These are phyloP conservation scores for Bungarus multicinctus DNA, from an alignment of 2,113 vertebrate species.

Conservation along the genomic window DNA sequence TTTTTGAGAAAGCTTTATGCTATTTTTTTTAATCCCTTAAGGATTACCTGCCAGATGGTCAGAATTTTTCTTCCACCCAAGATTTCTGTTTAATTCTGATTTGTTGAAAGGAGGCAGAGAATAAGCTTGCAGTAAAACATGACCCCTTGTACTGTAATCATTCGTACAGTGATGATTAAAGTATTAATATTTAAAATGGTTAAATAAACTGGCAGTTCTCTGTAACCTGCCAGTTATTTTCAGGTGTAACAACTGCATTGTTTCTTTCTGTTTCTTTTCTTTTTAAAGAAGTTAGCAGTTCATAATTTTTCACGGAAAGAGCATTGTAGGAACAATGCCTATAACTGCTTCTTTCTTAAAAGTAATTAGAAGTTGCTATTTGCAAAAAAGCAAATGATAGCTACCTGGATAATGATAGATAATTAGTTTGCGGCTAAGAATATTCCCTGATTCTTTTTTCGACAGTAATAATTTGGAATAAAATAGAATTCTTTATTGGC, in stretches of 20 bases:
- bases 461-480: neutral
- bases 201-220: neutral
- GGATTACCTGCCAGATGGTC: constrained; percentile 45
- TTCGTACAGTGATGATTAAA: neutral
- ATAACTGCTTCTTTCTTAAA: neutral
- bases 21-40: constrained; percentile 29
- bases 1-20: constrained; percentile 38
- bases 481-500: too few relatives aligned
- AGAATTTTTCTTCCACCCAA: constrained; percentile 31
- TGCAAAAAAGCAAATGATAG: neutral
- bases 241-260: neutral
- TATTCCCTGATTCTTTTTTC: neutral
- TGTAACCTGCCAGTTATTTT: neutral
- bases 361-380: neutral
- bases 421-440: neutral
- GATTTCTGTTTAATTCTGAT: constrained; percentile 16
- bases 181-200: neutral
- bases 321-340: neutral
- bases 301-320: neutral
- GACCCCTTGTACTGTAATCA: neutral
- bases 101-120: neutral
- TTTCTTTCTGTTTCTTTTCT: neutral
- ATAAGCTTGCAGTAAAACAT: neutral
- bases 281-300: neutral
- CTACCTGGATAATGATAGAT: neutral